Conservation (phyloP, 1,140 invertebrate genomes). For the Rhopalosiphum padi region DNA sequence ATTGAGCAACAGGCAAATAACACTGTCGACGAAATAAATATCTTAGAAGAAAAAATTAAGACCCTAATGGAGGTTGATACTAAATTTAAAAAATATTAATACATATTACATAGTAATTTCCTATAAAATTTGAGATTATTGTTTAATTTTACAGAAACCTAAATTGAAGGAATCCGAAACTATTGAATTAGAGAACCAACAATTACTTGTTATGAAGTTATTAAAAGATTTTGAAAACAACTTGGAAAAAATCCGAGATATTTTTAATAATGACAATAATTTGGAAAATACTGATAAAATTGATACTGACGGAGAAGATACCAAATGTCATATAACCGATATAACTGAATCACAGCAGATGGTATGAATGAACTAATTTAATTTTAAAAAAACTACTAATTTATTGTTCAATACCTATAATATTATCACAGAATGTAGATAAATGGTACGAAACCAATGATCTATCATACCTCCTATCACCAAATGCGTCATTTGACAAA, state of each 20-base stretch:
- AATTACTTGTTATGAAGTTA: background rate
- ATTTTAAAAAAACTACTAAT: background rate
- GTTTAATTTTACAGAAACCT: slow-evolving; percentile 15
- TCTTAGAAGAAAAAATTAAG: slow-evolving; percentile 42
- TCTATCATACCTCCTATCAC: slow-evolving; percentile 10
- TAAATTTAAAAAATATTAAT: background rate
- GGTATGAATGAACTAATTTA: background rate
- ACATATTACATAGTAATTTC: background rate
- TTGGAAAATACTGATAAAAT: background rate
- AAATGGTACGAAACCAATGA: slow-evolving; percentile 33
- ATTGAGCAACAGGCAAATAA: slow-evolving; percentile 30
- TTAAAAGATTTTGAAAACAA: slow-evolving; percentile 33
- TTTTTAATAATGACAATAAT: background rate
- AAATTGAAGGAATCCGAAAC: background rate
- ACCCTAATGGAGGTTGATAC: background rate
- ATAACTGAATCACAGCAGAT: background rate
- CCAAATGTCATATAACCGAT: too few species aligned
- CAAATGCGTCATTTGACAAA: slow-evolving; percentile 14
- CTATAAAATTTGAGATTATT: background rate
- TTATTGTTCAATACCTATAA: background rate
- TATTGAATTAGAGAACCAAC: background rate
- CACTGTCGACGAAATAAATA: slow-evolving; percentile 17
- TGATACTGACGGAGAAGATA: background rate
- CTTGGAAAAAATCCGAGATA: background rate
- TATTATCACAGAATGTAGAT: background rate